Evolutionary conservation across 23 tunicate species (phyloP).

Genomic region (Halocynthia roretzi): DNA sequence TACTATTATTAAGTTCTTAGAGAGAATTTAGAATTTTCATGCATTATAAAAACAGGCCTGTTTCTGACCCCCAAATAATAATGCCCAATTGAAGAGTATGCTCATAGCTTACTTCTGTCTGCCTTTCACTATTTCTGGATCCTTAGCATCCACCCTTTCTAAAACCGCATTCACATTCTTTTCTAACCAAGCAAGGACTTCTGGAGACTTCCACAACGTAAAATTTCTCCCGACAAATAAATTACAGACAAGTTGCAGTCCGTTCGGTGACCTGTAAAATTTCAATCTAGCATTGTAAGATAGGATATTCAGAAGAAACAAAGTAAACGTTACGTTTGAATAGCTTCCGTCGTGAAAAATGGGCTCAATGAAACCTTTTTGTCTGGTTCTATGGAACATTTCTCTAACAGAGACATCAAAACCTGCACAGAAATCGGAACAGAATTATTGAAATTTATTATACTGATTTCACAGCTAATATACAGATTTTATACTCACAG

Average conservation of each 20-base stretch:
- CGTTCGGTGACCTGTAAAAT: slow-evolving; percentile 42
- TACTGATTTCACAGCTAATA: not conserved
- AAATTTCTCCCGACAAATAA: slow-evolving; percentile 54
- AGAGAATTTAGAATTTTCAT: too few species aligned
- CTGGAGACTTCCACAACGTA: slow-evolving; percentile 63
- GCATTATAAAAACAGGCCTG: not conserved
- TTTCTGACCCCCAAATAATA: not conserved
- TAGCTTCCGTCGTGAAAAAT: slow-evolving; percentile 41
- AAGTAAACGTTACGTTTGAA: slow-evolving; percentile 30
- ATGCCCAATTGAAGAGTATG: not conserved
- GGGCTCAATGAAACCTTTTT: slow-evolving; percentile 26
- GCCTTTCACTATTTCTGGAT: slow-evolving; percentile 30
- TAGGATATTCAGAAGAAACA: not conserved
- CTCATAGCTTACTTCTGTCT: slow-evolving; percentile 25
- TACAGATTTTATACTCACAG: slow-evolving; percentile 39
- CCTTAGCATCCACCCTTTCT: slow-evolving; percentile 20
- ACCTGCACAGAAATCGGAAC: slow-evolving; percentile 30
- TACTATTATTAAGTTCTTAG: not conserved
- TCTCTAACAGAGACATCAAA: slow-evolving; percentile 32
- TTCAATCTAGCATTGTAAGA: not conserved
- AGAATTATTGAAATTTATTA: not conserved
- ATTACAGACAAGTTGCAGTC: slow-evolving; percentile 52
- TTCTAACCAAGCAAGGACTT: slow-evolving; percentile 64
- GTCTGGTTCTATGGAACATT: slow-evolving; percentile 81
- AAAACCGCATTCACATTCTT: slow-evolving; percentile 48